A percentile compares a stretch with the other conserved stretches of the same genome.
These are phyloP conservation scores for Narcine bancroftii DNA, from an alignment of 2,113 vertebrate species.

Conservation along the genomic window DNA sequence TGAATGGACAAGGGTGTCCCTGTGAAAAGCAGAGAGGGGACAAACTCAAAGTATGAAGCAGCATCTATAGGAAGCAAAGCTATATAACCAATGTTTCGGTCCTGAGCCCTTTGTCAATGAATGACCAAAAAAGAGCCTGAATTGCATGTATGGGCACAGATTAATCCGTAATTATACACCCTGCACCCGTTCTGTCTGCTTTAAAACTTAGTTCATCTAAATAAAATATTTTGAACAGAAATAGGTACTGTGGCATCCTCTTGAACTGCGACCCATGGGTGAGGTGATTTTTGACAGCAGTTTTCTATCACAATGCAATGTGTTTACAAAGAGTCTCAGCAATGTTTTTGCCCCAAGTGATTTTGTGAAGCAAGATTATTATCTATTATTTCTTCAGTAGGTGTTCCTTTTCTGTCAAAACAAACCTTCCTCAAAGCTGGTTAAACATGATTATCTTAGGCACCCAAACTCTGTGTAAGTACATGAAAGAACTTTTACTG, in stretches of 20 bases:
- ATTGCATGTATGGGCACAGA: no score
- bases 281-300: neutral
- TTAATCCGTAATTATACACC: no score
- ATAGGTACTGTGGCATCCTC: neutral
- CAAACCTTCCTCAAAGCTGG: neutral
- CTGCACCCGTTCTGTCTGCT: no score
- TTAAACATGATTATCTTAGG: neutral
- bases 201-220: no score
- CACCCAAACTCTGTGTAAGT: neutral
- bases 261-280: neutral
- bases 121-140: no score
- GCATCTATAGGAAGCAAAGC: no score
- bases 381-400: constrained; percentile 28
- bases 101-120: no score
- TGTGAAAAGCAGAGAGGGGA: no score
- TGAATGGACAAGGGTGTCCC: no score
- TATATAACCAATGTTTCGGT: no score
- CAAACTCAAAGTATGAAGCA: no score
- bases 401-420: neutral
- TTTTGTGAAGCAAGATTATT: constrained; percentile 26
- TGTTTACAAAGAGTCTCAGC: constrained; percentile 24
- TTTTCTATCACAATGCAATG: neutral
- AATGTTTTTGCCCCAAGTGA: constrained; percentile 13
- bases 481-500: neutral
- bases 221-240: neutral